These are phyloP conservation scores for Pseudoatta argentina DNA, from an alignment of 1,140 invertebrate species.

Conservation along the genomic window DNA sequence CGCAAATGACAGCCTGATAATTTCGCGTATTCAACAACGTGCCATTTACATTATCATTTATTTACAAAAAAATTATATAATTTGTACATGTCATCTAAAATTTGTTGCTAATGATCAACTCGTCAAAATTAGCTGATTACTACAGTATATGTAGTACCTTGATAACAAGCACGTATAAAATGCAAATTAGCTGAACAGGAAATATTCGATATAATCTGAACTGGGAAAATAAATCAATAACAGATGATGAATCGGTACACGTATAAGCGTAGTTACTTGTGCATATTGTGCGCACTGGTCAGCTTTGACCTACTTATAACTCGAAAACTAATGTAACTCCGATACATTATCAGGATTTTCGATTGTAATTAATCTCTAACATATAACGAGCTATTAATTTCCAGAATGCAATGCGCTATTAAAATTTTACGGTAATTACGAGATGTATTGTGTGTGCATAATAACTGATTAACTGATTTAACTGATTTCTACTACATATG, in stretches of 20 bases:
- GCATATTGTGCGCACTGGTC: neutral
- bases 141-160: neutral
- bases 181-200: neutral
- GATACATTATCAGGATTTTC: neutral
- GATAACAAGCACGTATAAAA: neutral
- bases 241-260: slow-evolving; percentile 1
- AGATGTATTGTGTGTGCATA: neutral
- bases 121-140: neutral
- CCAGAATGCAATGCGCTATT: neutral
- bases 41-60: neutral
- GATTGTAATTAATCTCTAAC: slow-evolving; percentile 22
- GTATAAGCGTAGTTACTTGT: neutral
- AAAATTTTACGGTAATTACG: slow-evolving; percentile 11
- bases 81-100: neutral
- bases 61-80: neutral
- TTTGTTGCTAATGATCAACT: neutral
- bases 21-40: neutral
- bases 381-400: slow-evolving; percentile 14
- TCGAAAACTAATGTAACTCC: neutral
- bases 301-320: neutral
- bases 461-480: slow-evolving; percentile 14
- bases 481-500: neutral
- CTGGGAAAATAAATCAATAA: slow-evolving; percentile 23
- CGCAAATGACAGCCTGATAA: neutral
- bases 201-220: slow-evolving; percentile 11